Percentiles rank a stretch among this genome's conserved stretches.
These are phyloP conservation scores for Gari tellinella DNA, from an alignment of 2,888 invertebrate genomes.

Conservation along the genomic window DNA sequence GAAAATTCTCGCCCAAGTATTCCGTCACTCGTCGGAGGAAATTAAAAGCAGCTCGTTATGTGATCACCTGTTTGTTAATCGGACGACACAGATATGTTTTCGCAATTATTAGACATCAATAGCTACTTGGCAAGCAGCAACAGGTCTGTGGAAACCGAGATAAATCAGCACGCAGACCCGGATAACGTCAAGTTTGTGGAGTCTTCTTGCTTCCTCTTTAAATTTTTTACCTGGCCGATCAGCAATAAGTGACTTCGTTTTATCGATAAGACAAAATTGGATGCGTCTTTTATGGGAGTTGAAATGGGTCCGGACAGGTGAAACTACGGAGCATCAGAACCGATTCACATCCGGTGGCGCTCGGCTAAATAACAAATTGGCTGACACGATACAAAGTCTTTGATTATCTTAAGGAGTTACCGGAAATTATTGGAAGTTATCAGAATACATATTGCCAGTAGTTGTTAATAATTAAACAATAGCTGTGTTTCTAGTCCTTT, in stretches of 20 bases:
- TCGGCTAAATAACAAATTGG: constrained; percentile 40
- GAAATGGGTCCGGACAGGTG: constrained; percentile 39
- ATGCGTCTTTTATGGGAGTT: background rate
- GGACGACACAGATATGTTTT: constrained; percentile 8
- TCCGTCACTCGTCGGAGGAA: constrained; percentile 31
- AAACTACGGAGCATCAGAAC: constrained; percentile 16
- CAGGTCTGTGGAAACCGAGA: constrained; percentile 5
- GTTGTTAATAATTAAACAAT: constrained; percentile 41
- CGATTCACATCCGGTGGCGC: constrained; percentile 29
- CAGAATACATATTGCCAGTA: constrained; percentile 15
- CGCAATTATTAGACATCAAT: constrained; percentile 36
- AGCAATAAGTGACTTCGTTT: constrained; percentile 9
- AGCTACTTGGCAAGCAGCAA: background rate
- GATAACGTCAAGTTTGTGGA: constrained; percentile 18
- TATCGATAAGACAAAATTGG: constrained; percentile 1
- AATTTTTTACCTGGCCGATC: background rate
- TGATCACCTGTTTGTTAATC: constrained; percentile 46
- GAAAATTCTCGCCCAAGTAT: background rate
- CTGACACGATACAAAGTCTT: constrained; percentile 47
- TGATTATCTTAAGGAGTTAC: constrained; percentile 54
- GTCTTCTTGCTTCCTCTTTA: background rate
- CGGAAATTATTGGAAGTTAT: constrained; percentile 53
- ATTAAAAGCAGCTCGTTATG: constrained; percentile 42
- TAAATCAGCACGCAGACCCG: constrained; percentile 26
- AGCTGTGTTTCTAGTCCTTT: too few species aligned